Conservation (phyloP, 2,888 invertebrate species). For the Trachelus iudaicus region DNA sequence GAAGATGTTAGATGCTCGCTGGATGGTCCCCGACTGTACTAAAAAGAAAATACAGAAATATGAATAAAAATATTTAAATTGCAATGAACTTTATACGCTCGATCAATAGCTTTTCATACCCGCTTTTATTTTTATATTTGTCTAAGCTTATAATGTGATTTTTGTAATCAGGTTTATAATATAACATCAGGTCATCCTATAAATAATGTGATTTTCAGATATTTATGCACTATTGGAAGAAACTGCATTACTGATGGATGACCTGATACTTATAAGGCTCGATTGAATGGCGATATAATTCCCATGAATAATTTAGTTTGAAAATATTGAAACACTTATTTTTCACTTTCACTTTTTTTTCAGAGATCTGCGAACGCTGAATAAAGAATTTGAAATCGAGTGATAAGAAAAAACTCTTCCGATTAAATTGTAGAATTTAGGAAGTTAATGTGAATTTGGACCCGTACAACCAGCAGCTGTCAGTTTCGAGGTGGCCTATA, state of each 20-base stretch:
- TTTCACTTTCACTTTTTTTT: constrained; percentile 43
- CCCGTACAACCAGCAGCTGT: neutral
- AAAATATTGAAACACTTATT: constrained; percentile 7
- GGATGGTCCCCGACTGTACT: no score
- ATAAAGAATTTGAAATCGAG: constrained; percentile 64
- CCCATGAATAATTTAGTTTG: neutral
- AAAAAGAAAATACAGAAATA: no score
- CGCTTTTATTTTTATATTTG: no score
- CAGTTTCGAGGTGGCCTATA: neutral
- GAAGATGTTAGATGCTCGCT: no score
- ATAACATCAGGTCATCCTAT: neutral
- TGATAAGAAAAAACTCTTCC: constrained; percentile 26
- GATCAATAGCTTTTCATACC: no score
- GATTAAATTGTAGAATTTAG: neutral
- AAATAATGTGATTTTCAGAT: neutral
- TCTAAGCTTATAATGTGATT: no score
- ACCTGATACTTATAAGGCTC: neutral
- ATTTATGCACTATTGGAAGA: neutral
- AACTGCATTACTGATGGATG: neutral
- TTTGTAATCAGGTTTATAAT: neutral
- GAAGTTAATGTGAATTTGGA: neutral
- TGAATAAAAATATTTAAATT: no score
- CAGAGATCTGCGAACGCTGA: constrained; percentile 64
- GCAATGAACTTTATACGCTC: no score
- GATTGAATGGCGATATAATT: constrained; percentile 7